Conservation (phyloP, 1,140 invertebrate species). For the Lepidurus arcticus region DNA sequence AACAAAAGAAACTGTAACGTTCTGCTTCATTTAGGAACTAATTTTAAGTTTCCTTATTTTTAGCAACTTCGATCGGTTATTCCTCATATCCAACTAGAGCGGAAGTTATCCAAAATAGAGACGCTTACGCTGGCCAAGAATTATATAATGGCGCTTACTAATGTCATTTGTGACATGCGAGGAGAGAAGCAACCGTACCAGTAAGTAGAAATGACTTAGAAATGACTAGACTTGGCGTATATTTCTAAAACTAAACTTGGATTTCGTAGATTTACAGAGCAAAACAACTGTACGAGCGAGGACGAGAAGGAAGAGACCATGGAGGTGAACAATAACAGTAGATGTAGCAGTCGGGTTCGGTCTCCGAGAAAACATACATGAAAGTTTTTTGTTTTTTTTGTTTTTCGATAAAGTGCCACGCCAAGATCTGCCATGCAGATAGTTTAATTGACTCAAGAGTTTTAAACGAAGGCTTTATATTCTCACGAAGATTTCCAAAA, state of each 20-base stretch:
- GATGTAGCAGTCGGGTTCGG: conserved; percentile 7
- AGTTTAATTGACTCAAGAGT: not conserved
- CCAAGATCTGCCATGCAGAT: not conserved
- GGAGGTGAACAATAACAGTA: not conserved
- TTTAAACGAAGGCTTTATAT: conserved; percentile 10
- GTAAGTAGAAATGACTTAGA: conserved; percentile 37
- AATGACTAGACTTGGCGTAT: not conserved
- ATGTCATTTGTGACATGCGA: conserved; percentile 74
- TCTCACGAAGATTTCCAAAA: not conserved
- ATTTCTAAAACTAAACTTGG: not conserved
- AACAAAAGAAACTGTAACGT: not conserved
- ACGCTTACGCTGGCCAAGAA: conserved; percentile 80
- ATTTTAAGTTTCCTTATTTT: conserved; percentile 43
- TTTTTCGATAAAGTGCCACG: conserved; percentile 5
- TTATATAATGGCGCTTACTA: conserved; percentile 83
- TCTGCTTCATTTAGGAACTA: conserved; percentile 6
- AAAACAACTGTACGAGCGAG: conserved; percentile 12
- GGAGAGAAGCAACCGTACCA: conserved; percentile 60
- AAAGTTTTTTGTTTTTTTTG: not conserved
- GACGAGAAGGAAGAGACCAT: not conserved
- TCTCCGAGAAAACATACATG: not conserved
- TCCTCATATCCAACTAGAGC: conserved; percentile 76
- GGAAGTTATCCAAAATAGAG: conserved; percentile 79
- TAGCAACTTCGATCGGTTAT: conserved; percentile 77
- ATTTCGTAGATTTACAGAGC: not conserved